Evolutionary conservation across 1,140 invertebrate species (phyloP).

Genomic region (Scaptomyza graminum): DNA sequence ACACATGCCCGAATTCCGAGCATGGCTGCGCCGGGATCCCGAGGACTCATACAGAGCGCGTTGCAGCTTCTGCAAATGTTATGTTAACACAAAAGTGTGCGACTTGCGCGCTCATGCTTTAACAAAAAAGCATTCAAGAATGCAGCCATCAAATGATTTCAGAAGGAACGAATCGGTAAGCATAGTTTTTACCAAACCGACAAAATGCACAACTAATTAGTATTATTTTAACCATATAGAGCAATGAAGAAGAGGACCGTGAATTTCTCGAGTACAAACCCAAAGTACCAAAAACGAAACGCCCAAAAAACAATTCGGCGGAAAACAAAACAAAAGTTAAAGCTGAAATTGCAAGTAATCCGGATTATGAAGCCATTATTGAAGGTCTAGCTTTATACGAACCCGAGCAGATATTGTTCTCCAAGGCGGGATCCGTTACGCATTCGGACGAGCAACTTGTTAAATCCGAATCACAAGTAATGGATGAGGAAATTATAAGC

Average conservation of each 20-base stretch:
- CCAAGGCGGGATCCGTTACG: slow-evolving; percentile 27
- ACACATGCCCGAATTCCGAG: slow-evolving; percentile 65
- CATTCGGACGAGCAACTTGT: slow-evolving; percentile 23
- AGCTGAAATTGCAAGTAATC: slow-evolving; percentile 17
- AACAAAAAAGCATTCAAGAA: slow-evolving; percentile 63
- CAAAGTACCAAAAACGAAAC: slow-evolving; percentile 5
- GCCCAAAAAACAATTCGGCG: not conserved
- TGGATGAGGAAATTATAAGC: slow-evolving; percentile 63
- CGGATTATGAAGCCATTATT: slow-evolving; percentile 66
- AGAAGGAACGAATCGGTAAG: slow-evolving; percentile 21
- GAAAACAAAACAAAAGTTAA: slow-evolving; percentile 9
- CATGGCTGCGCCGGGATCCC: slow-evolving; percentile 61
- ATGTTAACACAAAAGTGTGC: slow-evolving; percentile 71
- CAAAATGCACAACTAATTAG: not conserved
- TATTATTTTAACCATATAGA: slow-evolving; percentile 1
- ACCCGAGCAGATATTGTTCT: slow-evolving; percentile 61
- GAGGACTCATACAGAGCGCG: slow-evolving; percentile 68
- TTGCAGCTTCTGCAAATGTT: slow-evolving; percentile 68
- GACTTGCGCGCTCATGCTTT: slow-evolving; percentile 66
- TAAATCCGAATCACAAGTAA: not conserved
- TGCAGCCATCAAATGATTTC: not conserved
- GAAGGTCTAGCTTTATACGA: slow-evolving; percentile 65
- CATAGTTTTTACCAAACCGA: not conserved
- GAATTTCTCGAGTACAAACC: not conserved
- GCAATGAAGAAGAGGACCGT: slow-evolving; percentile 20